Evolutionary conservation across 2,797 vertebrate genomes (phyloP).

Genomic region (Eutrigla gurnardus): DNA sequence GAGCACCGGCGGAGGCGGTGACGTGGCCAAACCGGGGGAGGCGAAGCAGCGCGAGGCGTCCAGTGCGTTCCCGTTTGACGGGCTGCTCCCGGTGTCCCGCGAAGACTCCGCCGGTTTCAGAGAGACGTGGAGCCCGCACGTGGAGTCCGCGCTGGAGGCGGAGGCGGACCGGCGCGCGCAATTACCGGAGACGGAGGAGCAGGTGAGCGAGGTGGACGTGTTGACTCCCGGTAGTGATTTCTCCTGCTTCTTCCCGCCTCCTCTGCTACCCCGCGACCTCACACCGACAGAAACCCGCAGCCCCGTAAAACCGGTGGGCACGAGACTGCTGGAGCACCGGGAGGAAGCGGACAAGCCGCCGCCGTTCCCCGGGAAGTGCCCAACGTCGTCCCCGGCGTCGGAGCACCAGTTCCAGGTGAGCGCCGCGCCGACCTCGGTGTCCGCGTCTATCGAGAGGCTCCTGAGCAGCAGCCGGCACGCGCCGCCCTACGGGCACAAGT

Average conservation of each 20-base stretch:
- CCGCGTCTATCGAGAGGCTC: slow-evolving; percentile 83
- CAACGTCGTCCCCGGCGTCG: slow-evolving; percentile 82
- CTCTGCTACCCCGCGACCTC: slow-evolving; percentile 53
- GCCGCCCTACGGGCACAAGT: slow-evolving; percentile 75
- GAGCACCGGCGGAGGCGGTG: slow-evolving; percentile 8
- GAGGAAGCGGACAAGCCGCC: slow-evolving; percentile 69
- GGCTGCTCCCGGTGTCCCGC: slow-evolving; percentile 46
- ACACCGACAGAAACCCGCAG: slow-evolving; percentile 66
- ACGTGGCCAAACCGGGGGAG: not conserved
- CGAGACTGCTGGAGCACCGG: slow-evolving; percentile 60
- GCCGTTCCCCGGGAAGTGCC: slow-evolving; percentile 82
- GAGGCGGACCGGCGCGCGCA: slow-evolving; percentile 75
- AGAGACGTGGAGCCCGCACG: slow-evolving; percentile 73
- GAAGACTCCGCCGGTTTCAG: slow-evolving; percentile 54
- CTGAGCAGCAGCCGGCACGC: slow-evolving; percentile 73
- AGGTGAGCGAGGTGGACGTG: slow-evolving; percentile 60
- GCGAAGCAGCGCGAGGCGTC: not conserved
- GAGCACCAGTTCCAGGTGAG: slow-evolving; percentile 83
- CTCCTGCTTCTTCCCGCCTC: slow-evolving; percentile 56
- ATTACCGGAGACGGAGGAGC: slow-evolving; percentile 72
- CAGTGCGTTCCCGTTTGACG: slow-evolving; percentile 5
- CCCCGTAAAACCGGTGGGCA: slow-evolving; percentile 82
- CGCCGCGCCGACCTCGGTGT: slow-evolving; percentile 62
- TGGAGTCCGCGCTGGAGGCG: slow-evolving; percentile 77
- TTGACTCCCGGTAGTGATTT: slow-evolving; percentile 58